These are phyloP conservation scores for Nettapus auritus DNA, from an alignment of 2,113 vertebrate species.

Conservation along the genomic window DNA sequence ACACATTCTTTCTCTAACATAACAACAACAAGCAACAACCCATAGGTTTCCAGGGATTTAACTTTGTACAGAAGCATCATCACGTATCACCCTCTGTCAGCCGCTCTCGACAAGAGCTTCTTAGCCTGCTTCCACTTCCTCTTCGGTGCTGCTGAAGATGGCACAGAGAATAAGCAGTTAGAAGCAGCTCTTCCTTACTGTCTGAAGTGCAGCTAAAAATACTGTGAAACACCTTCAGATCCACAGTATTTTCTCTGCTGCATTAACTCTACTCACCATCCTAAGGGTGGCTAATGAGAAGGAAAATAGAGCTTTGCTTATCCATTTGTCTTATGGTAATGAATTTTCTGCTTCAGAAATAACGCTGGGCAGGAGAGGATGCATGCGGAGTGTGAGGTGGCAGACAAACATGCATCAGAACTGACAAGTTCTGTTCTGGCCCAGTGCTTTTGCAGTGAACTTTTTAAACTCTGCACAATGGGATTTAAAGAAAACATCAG, in stretches of 20 bases:
- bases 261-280: neutral
- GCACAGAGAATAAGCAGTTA: neutral
- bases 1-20: neutral
- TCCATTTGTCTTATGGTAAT: neutral
- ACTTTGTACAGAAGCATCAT: neutral
- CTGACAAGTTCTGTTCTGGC: conserved; percentile 19
- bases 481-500: conserved; percentile 26
- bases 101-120: neutral
- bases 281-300: neutral
- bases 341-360: conserved; percentile 7
- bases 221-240: neutral
- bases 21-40: neutral
- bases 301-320: neutral
- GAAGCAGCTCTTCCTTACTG: neutral
- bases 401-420: neutral
- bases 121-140: neutral
- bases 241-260: neutral
- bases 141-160: neutral
- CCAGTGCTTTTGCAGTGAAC: conserved; percentile 6
- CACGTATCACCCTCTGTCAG: neutral
- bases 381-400: neutral
- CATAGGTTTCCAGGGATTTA: neutral
- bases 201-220: neutral
- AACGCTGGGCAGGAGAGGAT: neutral
- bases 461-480: conserved; percentile 14